Evolutionary conservation across 2,113 vertebrate species (phyloP).

Genomic region (Lophotis ruficrista): DNA sequence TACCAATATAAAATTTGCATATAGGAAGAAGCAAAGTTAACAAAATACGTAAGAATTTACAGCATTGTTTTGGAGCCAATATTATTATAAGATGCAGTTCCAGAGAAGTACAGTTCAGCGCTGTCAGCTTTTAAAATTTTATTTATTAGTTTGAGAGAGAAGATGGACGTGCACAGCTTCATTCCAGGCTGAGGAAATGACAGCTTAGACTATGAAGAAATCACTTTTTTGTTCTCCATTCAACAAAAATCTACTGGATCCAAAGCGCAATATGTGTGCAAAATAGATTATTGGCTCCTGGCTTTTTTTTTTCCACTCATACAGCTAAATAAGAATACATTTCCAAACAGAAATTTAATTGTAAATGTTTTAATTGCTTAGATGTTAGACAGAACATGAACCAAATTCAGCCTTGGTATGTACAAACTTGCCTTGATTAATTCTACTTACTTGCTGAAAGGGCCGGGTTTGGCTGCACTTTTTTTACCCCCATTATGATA

Average conservation of each 20-base stretch:
- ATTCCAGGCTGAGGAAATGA: background rate
- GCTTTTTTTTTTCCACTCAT: background rate
- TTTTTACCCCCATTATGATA: background rate
- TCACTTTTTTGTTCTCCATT: background rate
- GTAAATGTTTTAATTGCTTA: background rate
- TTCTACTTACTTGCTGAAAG: slow-evolving; percentile 16
- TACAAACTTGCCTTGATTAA: slow-evolving; percentile 26
- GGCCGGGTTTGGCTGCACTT: background rate
- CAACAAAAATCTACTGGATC: background rate
- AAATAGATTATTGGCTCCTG: background rate
- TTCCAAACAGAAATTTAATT: slow-evolving; percentile 13
- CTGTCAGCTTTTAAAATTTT: background rate
- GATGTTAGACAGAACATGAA: slow-evolving; percentile 7
- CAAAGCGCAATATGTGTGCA: background rate
- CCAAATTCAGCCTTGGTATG: background rate
- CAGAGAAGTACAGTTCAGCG: background rate
- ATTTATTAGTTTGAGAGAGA: background rate
- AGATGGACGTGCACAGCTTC: background rate
- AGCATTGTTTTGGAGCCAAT: background rate
- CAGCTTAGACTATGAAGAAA: background rate
- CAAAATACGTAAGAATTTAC: background rate
- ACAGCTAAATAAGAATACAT: background rate
- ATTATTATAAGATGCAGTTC: background rate
- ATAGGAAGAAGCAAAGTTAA: background rate
- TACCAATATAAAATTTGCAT: background rate